phyloP scores from a whole-genome alignment of 2,888 invertebrate species.

The Crioceris asparagi region DNA sequence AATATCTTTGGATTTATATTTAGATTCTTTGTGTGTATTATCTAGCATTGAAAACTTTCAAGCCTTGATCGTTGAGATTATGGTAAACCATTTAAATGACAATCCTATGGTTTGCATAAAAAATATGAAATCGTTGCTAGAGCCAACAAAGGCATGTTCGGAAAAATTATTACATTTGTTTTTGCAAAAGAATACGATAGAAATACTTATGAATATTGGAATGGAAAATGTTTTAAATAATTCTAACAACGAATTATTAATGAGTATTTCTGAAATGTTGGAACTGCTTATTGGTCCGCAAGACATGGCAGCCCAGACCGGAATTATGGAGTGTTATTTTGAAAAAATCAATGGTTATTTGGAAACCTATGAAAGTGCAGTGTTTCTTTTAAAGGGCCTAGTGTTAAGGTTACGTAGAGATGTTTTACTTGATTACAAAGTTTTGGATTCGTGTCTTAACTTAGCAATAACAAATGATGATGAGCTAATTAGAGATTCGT shows the following conservation, averaged over 20 bases:
- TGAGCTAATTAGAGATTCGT: slow-evolving; percentile 32
- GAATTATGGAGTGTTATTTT: slow-evolving; percentile 37
- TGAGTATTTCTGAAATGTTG: slow-evolving; percentile 36
- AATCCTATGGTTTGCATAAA: slow-evolving; percentile 6
- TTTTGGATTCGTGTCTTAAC: slow-evolving; percentile 35
- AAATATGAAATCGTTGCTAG: slow-evolving; percentile 6
- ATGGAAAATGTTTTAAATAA: no score
- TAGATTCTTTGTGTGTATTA: slow-evolving; percentile 4
- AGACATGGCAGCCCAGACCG: slow-evolving; percentile 37
- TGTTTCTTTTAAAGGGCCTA: slow-evolving; percentile 43
- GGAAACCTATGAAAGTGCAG: slow-evolving; percentile 25
- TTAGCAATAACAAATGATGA: slow-evolving; percentile 24
- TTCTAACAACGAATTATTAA: neutral
- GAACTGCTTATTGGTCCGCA: slow-evolving; percentile 39
- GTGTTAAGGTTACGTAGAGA: slow-evolving; percentile 40
- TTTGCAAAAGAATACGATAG: no score
- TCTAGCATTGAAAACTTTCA: slow-evolving; percentile 3
- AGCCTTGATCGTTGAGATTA: slow-evolving; percentile 5
- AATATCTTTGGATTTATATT: slow-evolving; percentile 1
- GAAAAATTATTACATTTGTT: no score
- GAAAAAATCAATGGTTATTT: slow-evolving; percentile 19
- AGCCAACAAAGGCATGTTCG: no score
- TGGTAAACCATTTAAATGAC: slow-evolving; percentile 4
- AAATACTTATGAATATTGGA: no score
- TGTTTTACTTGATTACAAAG: slow-evolving; percentile 30